Evolutionary conservation across 2,888 invertebrate species (phyloP), one percentile per base, ranked within the genome.

Genomic region (Hyposoter dolosus): DNA sequence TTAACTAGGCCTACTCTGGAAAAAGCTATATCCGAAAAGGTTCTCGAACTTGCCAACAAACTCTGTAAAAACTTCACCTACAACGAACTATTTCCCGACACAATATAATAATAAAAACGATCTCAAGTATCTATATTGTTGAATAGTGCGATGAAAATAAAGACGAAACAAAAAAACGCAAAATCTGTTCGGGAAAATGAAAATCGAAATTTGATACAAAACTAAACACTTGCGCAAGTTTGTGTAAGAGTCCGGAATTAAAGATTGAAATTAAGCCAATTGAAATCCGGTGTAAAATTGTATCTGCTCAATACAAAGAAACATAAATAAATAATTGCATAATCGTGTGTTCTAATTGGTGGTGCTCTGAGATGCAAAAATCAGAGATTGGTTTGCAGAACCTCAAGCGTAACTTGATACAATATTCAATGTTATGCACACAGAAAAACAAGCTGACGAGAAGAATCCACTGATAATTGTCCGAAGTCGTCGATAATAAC

Each of bases 11-110:
- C 94, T 0, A 90, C 91, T 17, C 56, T 94, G 0, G 94, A 94
- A 79, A 91, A 88, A 76, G 88, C 90, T 0, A 89, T 94, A 23
- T 91, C 93, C 3, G 82, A 91, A 45, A 88, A 87, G 65, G 82
- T 93, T n/a, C 88, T 94, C 10, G 60, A 87, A 0, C 53, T 93
- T 17, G 53, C 91, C 9, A 94, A 94, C 85, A 89, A 89, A 50
- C 90, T 94, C 17, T 89, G 91, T 84, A 91, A 91, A 81, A 90
- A 91, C 69, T 93, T 93, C 69, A 89, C 92, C 1, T 93, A 88
- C 77, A 92, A 94, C 0, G 93, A 94, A 82, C 88, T 94, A 3
- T 92, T 94, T 65, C 93, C 94, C 15, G 91, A 93, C 74, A 89
- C 88, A 0, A 4, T 28, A 3, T 9, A 60, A 60, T 9, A 60